Percentiles rank a stretch among this genome's conserved stretches.
These are phyloP conservation scores for Oligia fasciuncula DNA, from an alignment of 2,888 invertebrate genomes.

Conservation along the genomic window DNA sequence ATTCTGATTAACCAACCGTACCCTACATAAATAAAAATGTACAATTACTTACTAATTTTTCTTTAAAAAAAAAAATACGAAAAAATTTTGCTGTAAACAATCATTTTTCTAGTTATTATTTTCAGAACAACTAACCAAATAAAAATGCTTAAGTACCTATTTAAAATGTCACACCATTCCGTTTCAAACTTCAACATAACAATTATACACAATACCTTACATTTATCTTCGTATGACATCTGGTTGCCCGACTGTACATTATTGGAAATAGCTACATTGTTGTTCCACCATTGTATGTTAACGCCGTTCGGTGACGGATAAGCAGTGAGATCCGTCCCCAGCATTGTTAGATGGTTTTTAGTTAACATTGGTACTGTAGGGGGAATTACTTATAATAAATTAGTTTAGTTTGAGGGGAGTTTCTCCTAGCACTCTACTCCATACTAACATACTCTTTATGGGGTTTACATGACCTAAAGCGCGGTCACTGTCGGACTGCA, in stretches of 20 bases:
- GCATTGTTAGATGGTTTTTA: constrained; percentile 39
- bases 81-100: neutral
- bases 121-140: neutral
- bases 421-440: too few relatives aligned
- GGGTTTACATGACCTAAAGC: too few relatives aligned
- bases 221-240: constrained; percentile 49
- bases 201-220: constrained; percentile 27
- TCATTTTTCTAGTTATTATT: neutral
- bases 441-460: too few relatives aligned
- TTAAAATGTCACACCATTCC: neutral
- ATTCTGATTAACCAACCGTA: too few relatives aligned
- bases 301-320: constrained; percentile 63
- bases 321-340: constrained; percentile 50
- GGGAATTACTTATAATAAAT: constrained; percentile 48
- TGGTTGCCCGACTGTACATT: constrained; percentile 56
- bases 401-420: constrained; percentile 31
- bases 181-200: neutral
- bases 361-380: constrained; percentile 25
- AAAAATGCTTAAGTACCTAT: neutral
- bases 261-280: constrained; percentile 76
- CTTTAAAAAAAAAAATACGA: neutral
- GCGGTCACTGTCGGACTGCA: too few relatives aligned
- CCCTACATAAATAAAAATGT: too few relatives aligned
- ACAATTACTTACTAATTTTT: neutral
- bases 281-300: constrained; percentile 71